Conservation (phyloP, 2,113 vertebrate genomes). For the Stictonetta naevosa region DNA sequence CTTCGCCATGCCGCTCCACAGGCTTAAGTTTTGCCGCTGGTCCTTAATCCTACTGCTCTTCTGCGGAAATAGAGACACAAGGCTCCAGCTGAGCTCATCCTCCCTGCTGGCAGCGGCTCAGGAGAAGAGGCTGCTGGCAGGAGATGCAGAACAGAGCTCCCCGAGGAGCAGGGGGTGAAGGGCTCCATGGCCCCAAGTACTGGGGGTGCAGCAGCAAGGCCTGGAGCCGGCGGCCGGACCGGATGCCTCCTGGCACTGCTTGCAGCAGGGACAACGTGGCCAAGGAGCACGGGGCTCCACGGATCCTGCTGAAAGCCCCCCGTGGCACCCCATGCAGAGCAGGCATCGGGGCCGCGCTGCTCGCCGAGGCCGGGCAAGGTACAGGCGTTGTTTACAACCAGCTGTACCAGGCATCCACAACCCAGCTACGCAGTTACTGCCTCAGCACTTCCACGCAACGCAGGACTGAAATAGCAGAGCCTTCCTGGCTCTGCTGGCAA, state of each 20-base stretch:
- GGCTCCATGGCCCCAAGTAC: not conserved
- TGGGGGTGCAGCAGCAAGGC: not conserved
- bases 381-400: fast-evolving
- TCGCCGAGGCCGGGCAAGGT: too few species aligned
- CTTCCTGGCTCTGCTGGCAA: fast-evolving
- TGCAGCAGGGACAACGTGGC: fast-evolving
- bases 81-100: fast-evolving
- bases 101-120: not conserved
- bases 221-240: not conserved
- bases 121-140: not conserved
- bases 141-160: not conserved
- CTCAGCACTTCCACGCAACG: fast-evolving
- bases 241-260: not conserved
- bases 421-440: not conserved
- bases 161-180: not conserved
- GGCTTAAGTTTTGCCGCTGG: fast-evolving
- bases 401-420: fast-evolving
- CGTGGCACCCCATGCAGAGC: fast-evolving
- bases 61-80: fast-evolving
- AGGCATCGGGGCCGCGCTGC: fast-evolving
- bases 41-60: not conserved
- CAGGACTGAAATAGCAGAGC: not conserved
- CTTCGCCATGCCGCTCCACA: not conserved
- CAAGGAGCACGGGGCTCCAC: fast-evolving
- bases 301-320: fast-evolving